phyloP scores from a whole-genome alignment of 2,888 invertebrate genomes.

The Epirrhoe alternata region DNA sequence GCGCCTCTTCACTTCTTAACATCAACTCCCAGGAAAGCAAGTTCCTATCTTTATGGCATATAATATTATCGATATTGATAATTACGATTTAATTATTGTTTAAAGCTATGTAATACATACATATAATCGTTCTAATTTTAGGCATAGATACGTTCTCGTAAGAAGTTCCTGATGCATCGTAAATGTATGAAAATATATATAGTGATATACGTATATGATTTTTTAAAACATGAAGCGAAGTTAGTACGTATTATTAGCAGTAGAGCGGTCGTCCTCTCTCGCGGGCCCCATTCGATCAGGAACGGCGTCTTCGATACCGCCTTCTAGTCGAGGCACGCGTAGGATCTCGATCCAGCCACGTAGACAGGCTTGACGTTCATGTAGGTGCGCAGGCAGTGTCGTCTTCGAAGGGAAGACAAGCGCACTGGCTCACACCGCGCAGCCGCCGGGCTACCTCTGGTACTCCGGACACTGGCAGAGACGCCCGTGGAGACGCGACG shows the following conservation, averaged over 20 bases:
- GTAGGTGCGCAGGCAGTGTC: slow-evolving; percentile 47
- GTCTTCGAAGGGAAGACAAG: slow-evolving; percentile 44
- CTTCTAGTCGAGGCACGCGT: slow-evolving; percentile 43
- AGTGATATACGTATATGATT: slow-evolving; percentile 85
- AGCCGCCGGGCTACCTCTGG: slow-evolving; percentile 48
- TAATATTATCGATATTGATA: slow-evolving; percentile 86
- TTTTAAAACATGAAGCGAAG: slow-evolving; percentile 84
- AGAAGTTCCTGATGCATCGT: slow-evolving; percentile 86
- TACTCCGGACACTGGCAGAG: slow-evolving; percentile 47
- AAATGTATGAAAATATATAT: slow-evolving; percentile 85
- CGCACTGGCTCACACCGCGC: slow-evolving; percentile 7
- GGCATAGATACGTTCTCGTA: slow-evolving; percentile 85
- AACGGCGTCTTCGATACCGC: slow-evolving; percentile 48
- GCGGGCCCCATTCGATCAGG: slow-evolving; percentile 63
- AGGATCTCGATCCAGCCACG: slow-evolving; percentile 18
- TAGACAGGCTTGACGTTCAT: slow-evolving; percentile 45
- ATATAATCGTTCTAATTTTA: slow-evolving; percentile 86
- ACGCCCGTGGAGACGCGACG: slow-evolving; percentile 79
- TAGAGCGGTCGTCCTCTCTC: slow-evolving; percentile 82
- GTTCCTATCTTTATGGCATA: slow-evolving; percentile 87
- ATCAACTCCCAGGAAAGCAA: slow-evolving; percentile 86
- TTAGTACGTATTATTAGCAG: slow-evolving; percentile 84
- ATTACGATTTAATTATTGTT: slow-evolving; percentile 86
- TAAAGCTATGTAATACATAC: slow-evolving; percentile 86
- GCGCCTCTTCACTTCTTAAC: slow-evolving; percentile 73